Conservation (phyloP, 2,113 vertebrate species). For the Mus spicilegus region DNA sequence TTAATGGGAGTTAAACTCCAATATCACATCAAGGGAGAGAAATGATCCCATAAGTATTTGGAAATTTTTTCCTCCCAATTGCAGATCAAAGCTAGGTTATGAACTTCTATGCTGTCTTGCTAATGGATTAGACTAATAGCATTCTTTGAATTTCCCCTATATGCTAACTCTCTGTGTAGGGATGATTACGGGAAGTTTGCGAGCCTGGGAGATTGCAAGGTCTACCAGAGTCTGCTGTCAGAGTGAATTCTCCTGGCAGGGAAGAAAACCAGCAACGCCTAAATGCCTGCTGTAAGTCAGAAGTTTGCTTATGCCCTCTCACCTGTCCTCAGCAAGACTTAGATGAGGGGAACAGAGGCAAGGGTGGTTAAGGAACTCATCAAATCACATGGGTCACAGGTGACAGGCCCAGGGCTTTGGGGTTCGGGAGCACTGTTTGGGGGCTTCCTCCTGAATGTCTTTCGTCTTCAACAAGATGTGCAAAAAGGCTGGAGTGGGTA, state of each 20-base stretch:
- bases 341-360: background rate
- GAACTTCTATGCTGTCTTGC: slow-evolving; percentile 29
- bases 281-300: background rate
- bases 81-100: slow-evolving; percentile 67
- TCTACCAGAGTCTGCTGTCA: background rate
- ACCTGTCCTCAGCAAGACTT: background rate
- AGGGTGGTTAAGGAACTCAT: background rate
- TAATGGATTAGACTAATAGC: slow-evolving; percentile 63
- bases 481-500: background rate
- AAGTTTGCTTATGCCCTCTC: background rate
- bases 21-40: slow-evolving; percentile 66
- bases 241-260: background rate
- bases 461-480: background rate
- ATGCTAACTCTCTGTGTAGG: slow-evolving; percentile 29
- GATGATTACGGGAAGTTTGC: slow-evolving; percentile 46
- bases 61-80: slow-evolving; percentile 66
- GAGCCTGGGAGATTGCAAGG: background rate
- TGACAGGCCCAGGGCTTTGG: background rate
- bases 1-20: slow-evolving; percentile 65
- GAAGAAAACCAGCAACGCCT: background rate
- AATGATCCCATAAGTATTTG: slow-evolving; percentile 66
- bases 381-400: fast-evolving
- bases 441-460: background rate
- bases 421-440: background rate
- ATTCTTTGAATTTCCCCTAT: slow-evolving; percentile 44